Percentiles rank a stretch among this genome's conserved stretches.
Evolutionary conservation across 2,888 invertebrate genomes (phyloP).

Genomic region (Cyaniris semiargus): DNA sequence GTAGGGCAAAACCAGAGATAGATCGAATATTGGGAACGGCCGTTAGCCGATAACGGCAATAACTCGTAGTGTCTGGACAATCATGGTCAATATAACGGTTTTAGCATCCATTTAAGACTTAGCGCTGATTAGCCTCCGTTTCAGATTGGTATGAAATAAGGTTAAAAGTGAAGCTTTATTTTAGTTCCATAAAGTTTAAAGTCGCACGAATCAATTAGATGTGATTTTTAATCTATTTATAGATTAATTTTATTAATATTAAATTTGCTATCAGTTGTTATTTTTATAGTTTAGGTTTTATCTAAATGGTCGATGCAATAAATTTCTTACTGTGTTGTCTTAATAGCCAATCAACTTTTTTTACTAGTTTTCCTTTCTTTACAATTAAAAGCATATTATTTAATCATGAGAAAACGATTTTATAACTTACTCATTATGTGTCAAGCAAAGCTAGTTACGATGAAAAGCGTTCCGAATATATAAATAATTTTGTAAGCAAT

Average conservation of each 20-base stretch:
- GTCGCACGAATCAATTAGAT: not conserved
- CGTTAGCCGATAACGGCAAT: constrained; percentile 42
- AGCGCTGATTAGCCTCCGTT: not conserved
- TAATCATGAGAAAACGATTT: too few species aligned
- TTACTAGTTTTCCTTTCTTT: too few species aligned
- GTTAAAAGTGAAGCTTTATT: not conserved
- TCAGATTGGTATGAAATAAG: not conserved
- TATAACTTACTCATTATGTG: not conserved
- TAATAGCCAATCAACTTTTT: too few species aligned
- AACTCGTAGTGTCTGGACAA: constrained; percentile 36
- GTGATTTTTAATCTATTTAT: too few species aligned
- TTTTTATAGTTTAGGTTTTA: too few species aligned
- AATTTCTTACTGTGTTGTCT: too few species aligned
- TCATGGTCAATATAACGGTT: not conserved
- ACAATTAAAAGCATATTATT: too few species aligned
- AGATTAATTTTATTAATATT: too few species aligned
- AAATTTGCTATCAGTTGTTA: too few species aligned
- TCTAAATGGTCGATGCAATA: too few species aligned
- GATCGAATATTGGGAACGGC: too few species aligned
- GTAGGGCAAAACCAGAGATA: too few species aligned
- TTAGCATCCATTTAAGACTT: not conserved
- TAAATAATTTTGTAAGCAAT: constrained; percentile 6
- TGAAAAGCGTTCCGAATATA: not conserved
- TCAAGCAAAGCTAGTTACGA: not conserved
- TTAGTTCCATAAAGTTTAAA: not conserved